These are phyloP conservation scores for Pleuronectes platessa DNA, from an alignment of 2,113 vertebrate species.

Conservation along the genomic window DNA sequence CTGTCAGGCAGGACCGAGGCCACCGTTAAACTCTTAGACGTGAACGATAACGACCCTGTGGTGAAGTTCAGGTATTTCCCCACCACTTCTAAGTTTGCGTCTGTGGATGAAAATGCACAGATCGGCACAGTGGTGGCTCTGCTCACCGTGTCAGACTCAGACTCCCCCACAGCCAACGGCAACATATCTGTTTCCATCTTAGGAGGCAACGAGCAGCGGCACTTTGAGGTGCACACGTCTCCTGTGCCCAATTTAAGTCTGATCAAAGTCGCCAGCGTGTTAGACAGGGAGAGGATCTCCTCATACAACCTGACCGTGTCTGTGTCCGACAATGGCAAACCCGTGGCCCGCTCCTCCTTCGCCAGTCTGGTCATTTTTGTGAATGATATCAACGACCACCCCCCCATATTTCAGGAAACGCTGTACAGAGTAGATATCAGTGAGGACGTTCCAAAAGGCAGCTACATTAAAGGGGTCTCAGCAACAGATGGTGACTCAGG, in stretches of 20 bases:
- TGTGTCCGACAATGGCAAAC: conserved; percentile 89
- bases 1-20: conserved; percentile 92
- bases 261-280: conserved; percentile 94
- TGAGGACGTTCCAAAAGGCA: conserved; percentile 93
- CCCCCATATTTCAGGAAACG: conserved; percentile 90
- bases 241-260: conserved; percentile 96
- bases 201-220: conserved; percentile 94
- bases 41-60: conserved; percentile 96
- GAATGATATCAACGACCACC: conserved; percentile 98
- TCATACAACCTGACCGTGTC: conserved; percentile 98
- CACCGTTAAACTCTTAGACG: conserved; percentile 90
- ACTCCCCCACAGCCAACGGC: conserved; percentile 92
- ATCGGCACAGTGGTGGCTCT: conserved; percentile 95
- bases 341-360: conserved; percentile 89
- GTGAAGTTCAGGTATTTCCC: conserved; percentile 96
- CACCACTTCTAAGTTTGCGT: conserved; percentile 93
- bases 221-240: conserved; percentile 97
- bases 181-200: conserved; percentile 96
- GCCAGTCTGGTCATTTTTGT: conserved; percentile 97
- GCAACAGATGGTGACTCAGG: conserved; percentile 96
- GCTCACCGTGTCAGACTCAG: conserved; percentile 94
- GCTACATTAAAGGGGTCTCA: conserved; percentile 93
- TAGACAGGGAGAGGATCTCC: conserved; percentile 95
- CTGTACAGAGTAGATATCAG: conserved; percentile 92
- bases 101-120: conserved; percentile 95